Evolutionary conservation across 2,113 vertebrate species (phyloP).

Genomic region (Todiramphus saurophagus): DNA sequence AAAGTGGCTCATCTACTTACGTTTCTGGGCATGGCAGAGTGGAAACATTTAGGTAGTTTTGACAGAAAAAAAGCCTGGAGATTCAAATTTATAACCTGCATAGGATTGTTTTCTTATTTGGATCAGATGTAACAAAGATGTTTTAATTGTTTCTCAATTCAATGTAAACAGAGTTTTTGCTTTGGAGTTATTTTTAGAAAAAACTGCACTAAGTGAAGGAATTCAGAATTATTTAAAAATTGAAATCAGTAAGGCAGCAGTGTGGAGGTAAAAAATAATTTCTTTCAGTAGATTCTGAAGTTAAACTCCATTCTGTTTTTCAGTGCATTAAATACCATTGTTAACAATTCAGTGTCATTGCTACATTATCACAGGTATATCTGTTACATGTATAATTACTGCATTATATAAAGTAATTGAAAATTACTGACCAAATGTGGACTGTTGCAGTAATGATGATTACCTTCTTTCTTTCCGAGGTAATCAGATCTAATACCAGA

Average conservation of each 20-base stretch:
- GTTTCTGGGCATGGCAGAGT: not conserved
- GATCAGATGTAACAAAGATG: not conserved
- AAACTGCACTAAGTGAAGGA: not conserved
- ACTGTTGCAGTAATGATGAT: not conserved
- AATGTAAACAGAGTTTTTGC: not conserved
- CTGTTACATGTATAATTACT: not conserved
- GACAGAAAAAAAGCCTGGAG: not conserved
- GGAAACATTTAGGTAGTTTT: not conserved
- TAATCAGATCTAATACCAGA: not conserved
- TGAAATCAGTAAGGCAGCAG: not conserved
- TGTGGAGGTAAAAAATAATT: not conserved
- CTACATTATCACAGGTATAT: not conserved
- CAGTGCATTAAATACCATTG: not conserved
- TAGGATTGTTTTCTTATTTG: not conserved
- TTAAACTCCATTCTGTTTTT: not conserved
- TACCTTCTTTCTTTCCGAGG: not conserved
- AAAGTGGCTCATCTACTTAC: not conserved
- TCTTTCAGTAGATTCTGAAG: not conserved
- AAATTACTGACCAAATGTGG: not conserved
- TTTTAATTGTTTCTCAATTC: not conserved
- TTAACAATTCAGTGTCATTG: not conserved
- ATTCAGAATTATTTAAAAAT: not conserved
- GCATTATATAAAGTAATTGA: not conserved
- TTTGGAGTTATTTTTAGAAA: not conserved
- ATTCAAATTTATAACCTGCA: not conserved